Base-by-base conservation (phyloP, 2,888 invertebrate genomes). In the Plusia festucae region DNA sequence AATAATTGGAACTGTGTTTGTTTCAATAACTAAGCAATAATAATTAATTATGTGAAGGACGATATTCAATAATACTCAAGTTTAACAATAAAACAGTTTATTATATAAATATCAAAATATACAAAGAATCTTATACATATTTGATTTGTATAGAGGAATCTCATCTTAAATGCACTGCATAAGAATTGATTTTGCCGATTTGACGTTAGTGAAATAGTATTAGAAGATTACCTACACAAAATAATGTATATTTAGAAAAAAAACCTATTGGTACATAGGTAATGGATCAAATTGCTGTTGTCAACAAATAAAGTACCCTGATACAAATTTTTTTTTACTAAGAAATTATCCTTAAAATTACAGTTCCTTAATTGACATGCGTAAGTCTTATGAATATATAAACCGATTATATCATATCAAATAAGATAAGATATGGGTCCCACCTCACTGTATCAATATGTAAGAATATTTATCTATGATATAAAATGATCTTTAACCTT, bases 291-390 rank as follows among this genome's bases (percentile, higher is more conserved):
- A 82, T 86, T 82, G 86, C 87, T 86, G 86, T 90, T 89, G 82
- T 88, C 82, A 78, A 90, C 82, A 78, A 90, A 90, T 90, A 90
- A 90, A 89, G 66, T 83, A 85, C 68, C 65, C 76, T 67, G 66
- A 73, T 70, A 76, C 70, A 78, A 72, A 60, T 64, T 58, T 79
- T 68, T 78, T 8, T 61, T 67, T 76, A 68, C 56, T 34, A 55
- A 16, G 57, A 11, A 40, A 40, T n/a, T 11, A 18, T 49, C 46
- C 46, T 49, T 49, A 49, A 46, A 49, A 49, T 11, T 24, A 32
- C 58, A 16, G 30, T 56, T 52, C 24, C 40, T 65, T 55, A 40
- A 59, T 68, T 30, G 20, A 59, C 49, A 57, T 40, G 52, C 51
- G 9, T 27, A 40, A 34, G 53, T 58, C 64, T 64, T 20, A 55